Conservation (phyloP, 2,113 vertebrate species). For the Ia io region DNA sequence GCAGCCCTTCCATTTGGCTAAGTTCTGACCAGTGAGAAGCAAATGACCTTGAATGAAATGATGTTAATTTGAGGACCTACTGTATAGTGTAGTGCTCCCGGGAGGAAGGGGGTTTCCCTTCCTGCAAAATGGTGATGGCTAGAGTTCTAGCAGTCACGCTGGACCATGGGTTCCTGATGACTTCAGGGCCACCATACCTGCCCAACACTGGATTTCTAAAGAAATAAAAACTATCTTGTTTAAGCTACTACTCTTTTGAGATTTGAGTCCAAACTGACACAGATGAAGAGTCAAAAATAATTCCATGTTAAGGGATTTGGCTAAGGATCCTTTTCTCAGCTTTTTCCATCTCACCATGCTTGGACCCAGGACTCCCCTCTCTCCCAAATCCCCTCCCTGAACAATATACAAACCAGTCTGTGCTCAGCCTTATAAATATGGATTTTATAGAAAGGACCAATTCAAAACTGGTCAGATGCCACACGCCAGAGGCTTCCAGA, state of each 20-base stretch:
- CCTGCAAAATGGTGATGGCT: neutral
- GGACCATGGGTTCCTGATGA: neutral
- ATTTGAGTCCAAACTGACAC: neutral
- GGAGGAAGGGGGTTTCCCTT: neutral
- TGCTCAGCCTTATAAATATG: conserved; percentile 74
- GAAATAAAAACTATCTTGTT: conserved; percentile 4
- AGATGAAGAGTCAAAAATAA: conserved; percentile 24
- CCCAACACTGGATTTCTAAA: neutral
- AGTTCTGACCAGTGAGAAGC: neutral
- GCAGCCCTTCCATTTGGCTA: neutral
- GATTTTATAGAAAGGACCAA: conserved; percentile 78
- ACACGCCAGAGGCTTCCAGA: conserved; percentile 70
- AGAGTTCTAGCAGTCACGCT: neutral
- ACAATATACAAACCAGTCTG: conserved; percentile 65
- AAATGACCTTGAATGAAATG: neutral
- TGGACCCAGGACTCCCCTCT: neutral
- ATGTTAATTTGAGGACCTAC: neutral
- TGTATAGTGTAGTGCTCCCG: neutral
- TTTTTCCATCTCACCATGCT: neutral
- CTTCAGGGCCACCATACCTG: neutral
- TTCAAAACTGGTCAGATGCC: conserved; percentile 71
- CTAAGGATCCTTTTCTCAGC: neutral
- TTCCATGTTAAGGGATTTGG: neutral
- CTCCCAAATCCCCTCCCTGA: neutral
- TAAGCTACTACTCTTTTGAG: neutral